Base-by-base conservation (phyloP, 2,888 invertebrate genomes). In the Erebia aethiops region DNA sequence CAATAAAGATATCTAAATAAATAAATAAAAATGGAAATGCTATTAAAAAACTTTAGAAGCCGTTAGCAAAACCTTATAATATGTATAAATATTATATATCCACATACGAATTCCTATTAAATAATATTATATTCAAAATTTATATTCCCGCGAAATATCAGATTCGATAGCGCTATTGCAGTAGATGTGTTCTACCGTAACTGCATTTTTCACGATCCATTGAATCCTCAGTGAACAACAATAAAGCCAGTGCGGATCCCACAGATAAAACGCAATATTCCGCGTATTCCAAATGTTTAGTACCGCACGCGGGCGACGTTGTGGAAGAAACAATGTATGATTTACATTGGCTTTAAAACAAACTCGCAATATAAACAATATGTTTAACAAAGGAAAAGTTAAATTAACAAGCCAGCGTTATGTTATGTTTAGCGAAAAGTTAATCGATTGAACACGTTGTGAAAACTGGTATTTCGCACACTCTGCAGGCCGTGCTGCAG, bases 121-220 rank as follows among this genome's bases (percentile, higher is more conserved):
- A 51, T 43, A 41, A 46, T 52, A 35, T 54, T 56, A 54, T 41
- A 65, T 57, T 58, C 64, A 57, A 67, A 58, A 67, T 35, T 49
- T 57, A n/a, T 21, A 13, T 67, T 52, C n/a, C 16, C 26, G 66
- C 46, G 26, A 62, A 70, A 66, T 67, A 67, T 67, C 67, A 67
- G 35, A 66, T 67, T 71, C 69, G 46, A 61, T 61, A 73, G 43
- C 49, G 82, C 66, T 26, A 65, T 78, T 73, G 78, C 76, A 75
- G 77, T 79, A 78, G 79, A 63, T 35, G 65, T 82, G 79, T 83
- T 87, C 84, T 84, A 87, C 82, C 80, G 84, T 81, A 80, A 82
- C 81, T 83, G 85, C 86, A 85, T 85, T 86, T 81, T 87, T 86
- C 85, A 85, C 89, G 84, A 88, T 78, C 85, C 89, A 89, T 89